A percentile compares a stretch with the other conserved stretches of the same genome.
These are phyloP conservation scores for Catagonus wagneri DNA, from an alignment of 2,113 vertebrate species.

Conservation along the genomic window DNA sequence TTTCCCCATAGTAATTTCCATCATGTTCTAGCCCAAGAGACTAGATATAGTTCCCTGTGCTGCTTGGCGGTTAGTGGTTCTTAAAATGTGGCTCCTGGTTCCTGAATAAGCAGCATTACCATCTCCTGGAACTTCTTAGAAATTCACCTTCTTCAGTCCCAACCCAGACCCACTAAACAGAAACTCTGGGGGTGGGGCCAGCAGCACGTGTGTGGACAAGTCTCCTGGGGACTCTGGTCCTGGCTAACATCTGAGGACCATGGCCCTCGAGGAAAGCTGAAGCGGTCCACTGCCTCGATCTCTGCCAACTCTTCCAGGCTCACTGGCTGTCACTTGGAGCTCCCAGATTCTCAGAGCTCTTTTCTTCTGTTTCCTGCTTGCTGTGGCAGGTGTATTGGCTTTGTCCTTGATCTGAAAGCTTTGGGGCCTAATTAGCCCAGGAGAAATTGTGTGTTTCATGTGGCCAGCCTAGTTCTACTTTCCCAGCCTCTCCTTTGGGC, in stretches of 20 bases:
- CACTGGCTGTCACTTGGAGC: not conserved
- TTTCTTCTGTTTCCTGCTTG: not conserved
- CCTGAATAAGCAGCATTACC: not conserved
- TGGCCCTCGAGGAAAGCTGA: not conserved
- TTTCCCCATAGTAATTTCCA: too few species aligned
- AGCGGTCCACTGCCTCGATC: not conserved
- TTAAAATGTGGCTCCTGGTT: not conserved
- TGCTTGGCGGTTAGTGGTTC: not conserved
- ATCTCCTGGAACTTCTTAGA: not conserved
- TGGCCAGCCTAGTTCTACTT: not conserved
- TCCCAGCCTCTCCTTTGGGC: not conserved
- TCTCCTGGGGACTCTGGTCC: not conserved
- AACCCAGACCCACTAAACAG: not conserved
- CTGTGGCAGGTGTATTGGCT: not conserved
- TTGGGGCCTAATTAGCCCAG: not conserved
- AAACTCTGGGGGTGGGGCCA: not conserved
- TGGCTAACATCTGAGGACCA: not conserved
- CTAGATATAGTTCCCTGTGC: too few species aligned
- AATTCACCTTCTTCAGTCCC: not conserved
- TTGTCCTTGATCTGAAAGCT: not conserved
- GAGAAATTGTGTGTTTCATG: not conserved
- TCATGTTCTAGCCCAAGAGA: too few species aligned
- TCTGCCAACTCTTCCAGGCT: not conserved
- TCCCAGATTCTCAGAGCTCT: not conserved
- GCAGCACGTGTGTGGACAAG: not conserved